A percentile compares a stretch with the other conserved stretches of the same genome.
These are phyloP conservation scores for Pecten maximus DNA, from an alignment of 2,888 invertebrate genomes.

Conservation along the genomic window DNA sequence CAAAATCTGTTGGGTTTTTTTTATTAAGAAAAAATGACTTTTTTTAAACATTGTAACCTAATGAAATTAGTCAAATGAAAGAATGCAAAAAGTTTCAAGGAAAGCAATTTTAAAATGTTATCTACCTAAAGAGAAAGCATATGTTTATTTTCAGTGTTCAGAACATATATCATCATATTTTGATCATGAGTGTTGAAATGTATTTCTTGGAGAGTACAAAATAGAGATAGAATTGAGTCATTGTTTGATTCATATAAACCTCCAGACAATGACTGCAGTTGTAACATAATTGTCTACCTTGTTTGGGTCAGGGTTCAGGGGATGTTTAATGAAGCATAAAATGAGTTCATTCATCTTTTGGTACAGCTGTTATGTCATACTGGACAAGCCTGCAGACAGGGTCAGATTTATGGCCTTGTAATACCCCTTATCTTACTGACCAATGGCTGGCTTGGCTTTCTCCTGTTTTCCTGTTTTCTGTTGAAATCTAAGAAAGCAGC, in stretches of 20 bases:
- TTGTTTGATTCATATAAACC: not conserved
- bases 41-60: too few species aligned
- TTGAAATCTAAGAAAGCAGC: slow-evolving; percentile 26
- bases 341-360: slow-evolving; percentile 19
- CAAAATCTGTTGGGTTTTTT: too few species aligned
- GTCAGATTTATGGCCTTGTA: slow-evolving; percentile 22
- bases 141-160: too few species aligned
- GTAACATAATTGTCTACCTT: not conserved
- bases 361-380: slow-evolving; percentile 9
- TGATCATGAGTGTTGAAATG: not conserved
- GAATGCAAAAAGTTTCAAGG: too few species aligned
- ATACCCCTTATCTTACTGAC: not conserved
- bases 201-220: not conserved
- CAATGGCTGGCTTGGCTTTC: not conserved
- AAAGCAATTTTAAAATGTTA: too few species aligned
- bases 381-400: slow-evolving; percentile 28
- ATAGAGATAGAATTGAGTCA: slow-evolving; percentile 14
- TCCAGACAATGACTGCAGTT: not conserved
- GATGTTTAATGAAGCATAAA: slow-evolving; percentile 9
- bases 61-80: too few species aligned
- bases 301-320: slow-evolving; percentile 19
- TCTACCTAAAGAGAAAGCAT: too few species aligned
- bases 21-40: too few species aligned
- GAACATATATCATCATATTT: not conserved
- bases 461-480: slow-evolving; percentile 8